Evolutionary conservation across 2,113 vertebrate species (phyloP).

Genomic region (Colius striatus): DNA sequence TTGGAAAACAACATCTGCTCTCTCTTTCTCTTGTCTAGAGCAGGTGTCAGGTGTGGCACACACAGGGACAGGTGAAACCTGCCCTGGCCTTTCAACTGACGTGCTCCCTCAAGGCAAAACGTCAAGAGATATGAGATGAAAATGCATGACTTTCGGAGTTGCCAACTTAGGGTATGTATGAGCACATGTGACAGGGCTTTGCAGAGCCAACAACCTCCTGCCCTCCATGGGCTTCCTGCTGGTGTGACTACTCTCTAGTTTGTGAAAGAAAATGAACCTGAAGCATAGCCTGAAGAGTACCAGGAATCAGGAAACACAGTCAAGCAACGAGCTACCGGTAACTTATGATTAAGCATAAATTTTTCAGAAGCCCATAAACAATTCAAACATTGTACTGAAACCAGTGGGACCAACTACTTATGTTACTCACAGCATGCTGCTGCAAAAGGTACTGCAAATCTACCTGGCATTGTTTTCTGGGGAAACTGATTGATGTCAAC

Average conservation of each 20-base stretch:
- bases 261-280: neutral
- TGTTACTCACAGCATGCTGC: neutral
- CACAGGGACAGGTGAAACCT: neutral
- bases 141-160: neutral
- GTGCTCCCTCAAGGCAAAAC: neutral
- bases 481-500: neutral
- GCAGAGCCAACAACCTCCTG: neutral
- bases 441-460: neutral
- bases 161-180: neutral
- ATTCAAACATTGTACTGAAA: neutral
- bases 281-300: neutral
- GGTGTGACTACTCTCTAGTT: neutral
- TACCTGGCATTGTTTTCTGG: neutral
- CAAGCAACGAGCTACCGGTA: neutral
- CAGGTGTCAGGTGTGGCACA: neutral
- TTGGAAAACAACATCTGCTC: neutral
- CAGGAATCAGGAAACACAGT: neutral
- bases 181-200: rapidly evolving
- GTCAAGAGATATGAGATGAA: neutral
- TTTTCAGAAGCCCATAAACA: conserved; percentile 17
- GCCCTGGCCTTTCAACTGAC: neutral
- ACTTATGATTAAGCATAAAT: neutral
- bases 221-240: rapidly evolving
- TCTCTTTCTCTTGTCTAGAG: neutral
- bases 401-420: neutral